Evolutionary conservation across 2,113 vertebrate genomes (phyloP), one percentile per base, ranked within the genome.

Genomic region (Podarcis muralis): DNA sequence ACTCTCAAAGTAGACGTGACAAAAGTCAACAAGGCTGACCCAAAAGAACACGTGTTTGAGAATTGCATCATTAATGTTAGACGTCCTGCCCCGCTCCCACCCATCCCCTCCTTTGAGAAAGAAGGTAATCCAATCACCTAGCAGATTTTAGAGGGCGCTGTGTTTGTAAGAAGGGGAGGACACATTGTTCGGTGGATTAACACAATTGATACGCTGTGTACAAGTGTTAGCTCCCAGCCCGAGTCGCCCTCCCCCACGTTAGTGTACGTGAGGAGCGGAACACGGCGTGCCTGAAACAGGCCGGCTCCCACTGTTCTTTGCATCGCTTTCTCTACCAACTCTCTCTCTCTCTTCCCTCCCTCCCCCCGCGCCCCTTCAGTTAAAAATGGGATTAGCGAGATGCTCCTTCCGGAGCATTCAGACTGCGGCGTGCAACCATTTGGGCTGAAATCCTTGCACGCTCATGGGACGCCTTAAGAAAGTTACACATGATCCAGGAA

Each of bases 171-270:
- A 23, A 81, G 62, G 72, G 62, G 59, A 16, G 43, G 8, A 5
- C 90, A 90, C 85, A 89, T 92, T 93, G 92, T 93, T 91, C 93
- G 25, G 87, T 85, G 93, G 94, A 95, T 94, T 94, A 94, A 95
- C 92, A 89, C 88, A 90, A 94, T 53, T 88, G 92, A 93, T 91
- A 91, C 92, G 90, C 90, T 90, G 69, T 68, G 89, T 89, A 91
- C 93, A 76, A 12, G 93, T 79, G 76, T 92, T 59, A 57, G 76
- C 91, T 92, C 79, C 92, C 91, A 79, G 90, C 30, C 62, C 62
- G 1, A 2, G 20, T 1, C 32, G 27, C 87, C 88, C 35, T 81
- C 90, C 88, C 89, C 12, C 91, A 1, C 75, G 81, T 86, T 85
- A 40, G 65, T 2, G 84, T 35, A 89, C 43, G 53, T 76, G 84